A percentile compares a stretch with the other conserved stretches of the same genome.
Conservation (phyloP, 2,888 invertebrate genomes). For the Tenodera sinensis region DNA sequence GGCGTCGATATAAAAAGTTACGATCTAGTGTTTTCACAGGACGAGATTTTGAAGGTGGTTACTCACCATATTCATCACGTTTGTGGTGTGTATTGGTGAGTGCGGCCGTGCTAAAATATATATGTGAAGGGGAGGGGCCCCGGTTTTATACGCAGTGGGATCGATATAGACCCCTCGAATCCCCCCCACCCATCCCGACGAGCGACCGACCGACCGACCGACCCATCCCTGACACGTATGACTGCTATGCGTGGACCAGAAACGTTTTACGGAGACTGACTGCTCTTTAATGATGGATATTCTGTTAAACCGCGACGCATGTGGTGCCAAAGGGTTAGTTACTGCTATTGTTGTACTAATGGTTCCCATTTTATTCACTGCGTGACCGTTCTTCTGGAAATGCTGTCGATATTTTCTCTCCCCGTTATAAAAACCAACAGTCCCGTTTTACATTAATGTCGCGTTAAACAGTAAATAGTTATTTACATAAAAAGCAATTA, state of each 20-base stretch:
- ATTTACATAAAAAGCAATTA: too few relatives aligned
- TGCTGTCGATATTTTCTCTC: neutral
- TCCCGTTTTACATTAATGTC: neutral
- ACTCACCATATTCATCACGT: neutral
- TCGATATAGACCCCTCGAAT: neutral
- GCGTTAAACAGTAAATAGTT: too few relatives aligned
- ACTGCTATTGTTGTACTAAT: neutral
- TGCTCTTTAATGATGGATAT: neutral
- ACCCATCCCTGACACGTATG: neutral
- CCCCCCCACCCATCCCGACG: too few relatives aligned
- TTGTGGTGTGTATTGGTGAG: neutral
- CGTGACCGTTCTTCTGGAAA: neutral
- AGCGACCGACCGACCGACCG: too few relatives aligned
- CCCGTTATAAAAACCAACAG: neutral
- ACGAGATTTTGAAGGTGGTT: neutral
- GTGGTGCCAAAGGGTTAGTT: neutral
- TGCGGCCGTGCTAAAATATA: neutral
- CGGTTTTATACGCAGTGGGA: slow-evolving; percentile 13
- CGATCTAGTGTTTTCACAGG: neutral
- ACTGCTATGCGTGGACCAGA: neutral
- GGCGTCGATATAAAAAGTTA: neutral
- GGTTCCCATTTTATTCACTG: neutral
- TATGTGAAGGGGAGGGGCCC: neutral
- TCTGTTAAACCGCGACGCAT: neutral
- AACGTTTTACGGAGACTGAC: neutral